These are phyloP conservation scores for Dunckerocampus dactyliophorus DNA, from an alignment of 2,113 vertebrate genomes.

Conservation along the genomic window DNA sequence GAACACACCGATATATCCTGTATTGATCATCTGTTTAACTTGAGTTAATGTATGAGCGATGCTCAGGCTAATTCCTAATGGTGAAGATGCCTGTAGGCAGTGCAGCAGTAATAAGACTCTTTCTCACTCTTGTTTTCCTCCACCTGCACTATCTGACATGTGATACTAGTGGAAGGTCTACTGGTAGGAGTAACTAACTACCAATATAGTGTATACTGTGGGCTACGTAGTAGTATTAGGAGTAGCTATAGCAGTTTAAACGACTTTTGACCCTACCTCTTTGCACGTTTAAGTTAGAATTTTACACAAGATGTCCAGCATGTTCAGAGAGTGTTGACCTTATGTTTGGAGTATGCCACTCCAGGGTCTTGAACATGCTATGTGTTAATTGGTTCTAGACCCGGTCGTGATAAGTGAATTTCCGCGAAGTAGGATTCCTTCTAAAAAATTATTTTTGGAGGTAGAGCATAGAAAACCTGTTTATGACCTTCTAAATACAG, in stretches of 20 bases:
- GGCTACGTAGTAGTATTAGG: constrained; percentile 14
- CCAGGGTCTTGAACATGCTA: too few relatives aligned
- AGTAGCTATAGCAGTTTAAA: not conserved
- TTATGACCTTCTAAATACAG: too few relatives aligned
- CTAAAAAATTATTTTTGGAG: too few relatives aligned
- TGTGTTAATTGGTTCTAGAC: too few relatives aligned
- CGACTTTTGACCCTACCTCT: not conserved
- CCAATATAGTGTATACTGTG: constrained; percentile 14
- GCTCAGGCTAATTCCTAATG: constrained; percentile 62
- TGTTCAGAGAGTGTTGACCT: too few relatives aligned
- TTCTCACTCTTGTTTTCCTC: constrained; percentile 60
- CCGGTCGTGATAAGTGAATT: too few relatives aligned
- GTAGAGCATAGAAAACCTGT: too few relatives aligned
- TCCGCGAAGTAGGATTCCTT: too few relatives aligned
- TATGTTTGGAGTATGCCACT: too few relatives aligned
- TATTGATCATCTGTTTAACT: constrained; percentile 64
- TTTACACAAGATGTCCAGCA: too few relatives aligned
- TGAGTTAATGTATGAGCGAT: constrained; percentile 68
- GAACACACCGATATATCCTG: constrained; percentile 51
- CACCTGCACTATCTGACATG: constrained; percentile 64
- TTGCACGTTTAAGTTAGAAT: too few relatives aligned
- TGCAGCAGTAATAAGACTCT: constrained; percentile 59
- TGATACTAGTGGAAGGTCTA: constrained; percentile 53
- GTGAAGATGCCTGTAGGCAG: constrained; percentile 57
- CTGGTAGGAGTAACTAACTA: constrained; percentile 36